phyloP scores from a whole-genome alignment of 1,140 invertebrate genomes.

The Heterodera carotae region DNA sequence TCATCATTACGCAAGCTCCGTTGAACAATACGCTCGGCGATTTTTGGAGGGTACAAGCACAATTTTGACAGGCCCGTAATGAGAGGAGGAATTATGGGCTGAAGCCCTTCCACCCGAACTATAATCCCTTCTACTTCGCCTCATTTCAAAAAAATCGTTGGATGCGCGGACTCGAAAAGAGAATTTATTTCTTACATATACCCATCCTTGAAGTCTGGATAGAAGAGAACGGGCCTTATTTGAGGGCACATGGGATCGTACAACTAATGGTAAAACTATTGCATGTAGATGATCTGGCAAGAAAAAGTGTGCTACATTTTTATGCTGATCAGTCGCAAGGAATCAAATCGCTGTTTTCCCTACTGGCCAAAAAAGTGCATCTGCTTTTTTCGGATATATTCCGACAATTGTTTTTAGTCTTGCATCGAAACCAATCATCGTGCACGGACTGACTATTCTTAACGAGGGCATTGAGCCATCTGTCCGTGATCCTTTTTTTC shows the following conservation, averaged over 20 bases:
- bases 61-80: too few relatives aligned
- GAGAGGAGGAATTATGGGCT: too few relatives aligned
- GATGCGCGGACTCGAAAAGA: background rate
- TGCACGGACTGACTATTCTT: conserved; percentile 39
- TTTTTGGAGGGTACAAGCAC: conserved; percentile 68
- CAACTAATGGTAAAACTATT: too few relatives aligned
- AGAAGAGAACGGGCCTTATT: too few relatives aligned
- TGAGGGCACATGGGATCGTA: too few relatives aligned
- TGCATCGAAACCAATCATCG: conserved; percentile 9
- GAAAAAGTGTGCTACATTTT: conserved; percentile 68
- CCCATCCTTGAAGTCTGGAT: too few relatives aligned
- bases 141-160: background rate
- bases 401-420: background rate
- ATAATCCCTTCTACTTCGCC: too few relatives aligned
- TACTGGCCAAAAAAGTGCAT: conserved; percentile 60
- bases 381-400: background rate
- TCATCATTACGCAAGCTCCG: conserved; percentile 68
- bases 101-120: too few relatives aligned
- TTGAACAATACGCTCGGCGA: conserved; percentile 67
- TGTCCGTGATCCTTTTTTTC: conserved; percentile 48
- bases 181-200: conserved; percentile 28
- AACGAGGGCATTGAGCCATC: conserved; percentile 46
- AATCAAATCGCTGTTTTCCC: conserved; percentile 39
- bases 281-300: conserved; percentile 70
- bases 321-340: conserved; percentile 67